phyloP scores from a whole-genome alignment of 2,113 vertebrate genomes.

The Platycercus adscitus region DNA sequence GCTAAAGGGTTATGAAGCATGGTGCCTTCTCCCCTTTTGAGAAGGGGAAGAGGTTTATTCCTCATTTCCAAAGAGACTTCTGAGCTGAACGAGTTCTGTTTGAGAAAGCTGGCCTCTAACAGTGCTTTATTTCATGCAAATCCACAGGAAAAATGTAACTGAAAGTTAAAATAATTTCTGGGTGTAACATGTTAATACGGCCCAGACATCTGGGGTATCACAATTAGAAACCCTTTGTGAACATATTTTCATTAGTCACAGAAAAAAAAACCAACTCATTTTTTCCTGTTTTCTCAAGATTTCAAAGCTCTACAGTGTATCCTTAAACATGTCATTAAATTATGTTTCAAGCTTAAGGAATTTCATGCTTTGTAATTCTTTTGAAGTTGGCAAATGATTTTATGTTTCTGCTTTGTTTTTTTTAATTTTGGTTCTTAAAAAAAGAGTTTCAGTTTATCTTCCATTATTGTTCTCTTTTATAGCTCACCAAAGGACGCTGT shows the following conservation, averaged over 20 bases:
- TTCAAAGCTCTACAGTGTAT: slow-evolving; percentile 1
- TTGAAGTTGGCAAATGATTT: slow-evolving; percentile 7
- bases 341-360: slow-evolving; percentile 3
- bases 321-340: slow-evolving; percentile 11
- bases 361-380: slow-evolving; percentile 33
- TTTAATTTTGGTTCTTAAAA: background rate
- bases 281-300: slow-evolving; percentile 41
- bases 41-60: background rate
- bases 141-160: background rate
- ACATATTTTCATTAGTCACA: slow-evolving; percentile 23
- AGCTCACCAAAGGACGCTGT: background rate
- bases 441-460: background rate
- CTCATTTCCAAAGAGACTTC: background rate
- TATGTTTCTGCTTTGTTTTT: background rate
- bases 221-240: background rate
- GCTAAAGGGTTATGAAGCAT: background rate
- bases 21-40: background rate
- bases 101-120: background rate
- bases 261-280: background rate
- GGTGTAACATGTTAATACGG: background rate
- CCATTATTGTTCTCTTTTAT: background rate
- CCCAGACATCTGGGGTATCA: background rate
- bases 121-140: background rate
- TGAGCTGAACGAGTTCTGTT: background rate
- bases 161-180: background rate